A percentile compares a stretch with the other conserved stretches of the same genome.
phyloP scores from a whole-genome alignment of 2,888 invertebrate genomes.

The Caenorhabditis wallacei region DNA sequence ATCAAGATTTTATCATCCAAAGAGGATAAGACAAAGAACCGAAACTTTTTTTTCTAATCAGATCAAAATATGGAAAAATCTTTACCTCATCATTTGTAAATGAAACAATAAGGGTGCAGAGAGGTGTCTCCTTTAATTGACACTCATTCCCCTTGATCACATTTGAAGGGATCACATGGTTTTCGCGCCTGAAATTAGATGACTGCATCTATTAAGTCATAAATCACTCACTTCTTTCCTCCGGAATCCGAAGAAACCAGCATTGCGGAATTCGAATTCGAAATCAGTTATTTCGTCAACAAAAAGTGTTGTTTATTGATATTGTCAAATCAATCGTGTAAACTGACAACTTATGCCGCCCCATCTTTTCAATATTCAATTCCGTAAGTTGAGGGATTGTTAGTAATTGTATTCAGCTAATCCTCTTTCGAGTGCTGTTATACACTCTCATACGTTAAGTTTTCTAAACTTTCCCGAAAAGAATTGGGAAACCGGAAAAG shows the following conservation, averaged over 20 bases:
- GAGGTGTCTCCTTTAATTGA: conserved; percentile 48
- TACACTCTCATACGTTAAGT: background rate
- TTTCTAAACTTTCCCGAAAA: background rate
- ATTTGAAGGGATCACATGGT: conserved; percentile 29
- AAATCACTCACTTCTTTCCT: conserved; percentile 2
- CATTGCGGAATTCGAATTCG: background rate
- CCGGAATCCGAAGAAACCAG: conserved; percentile 19
- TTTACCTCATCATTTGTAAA: conserved; percentile 68
- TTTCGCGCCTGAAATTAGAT: conserved; percentile 14
- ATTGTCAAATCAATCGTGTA: background rate
- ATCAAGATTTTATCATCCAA: too few relatives aligned
- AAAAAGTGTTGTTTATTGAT: conserved; percentile 3
- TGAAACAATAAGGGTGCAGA: conserved; percentile 68
- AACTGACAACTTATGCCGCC: conserved; percentile 23
- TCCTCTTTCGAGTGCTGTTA: conserved; percentile 35
- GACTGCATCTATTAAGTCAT: too few relatives aligned
- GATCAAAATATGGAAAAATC: too few relatives aligned
- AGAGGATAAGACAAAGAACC: too few relatives aligned
- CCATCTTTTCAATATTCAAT: conserved; percentile 46
- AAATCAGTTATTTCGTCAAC: background rate
- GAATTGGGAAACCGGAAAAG: background rate
- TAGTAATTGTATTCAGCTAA: conserved; percentile 51
- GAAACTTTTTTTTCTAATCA: too few relatives aligned
- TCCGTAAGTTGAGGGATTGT: conserved; percentile 28
- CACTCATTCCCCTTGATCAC: background rate